phyloP scores from a whole-genome alignment of 1,140 invertebrate species.

The Drosophila tani region DNA sequence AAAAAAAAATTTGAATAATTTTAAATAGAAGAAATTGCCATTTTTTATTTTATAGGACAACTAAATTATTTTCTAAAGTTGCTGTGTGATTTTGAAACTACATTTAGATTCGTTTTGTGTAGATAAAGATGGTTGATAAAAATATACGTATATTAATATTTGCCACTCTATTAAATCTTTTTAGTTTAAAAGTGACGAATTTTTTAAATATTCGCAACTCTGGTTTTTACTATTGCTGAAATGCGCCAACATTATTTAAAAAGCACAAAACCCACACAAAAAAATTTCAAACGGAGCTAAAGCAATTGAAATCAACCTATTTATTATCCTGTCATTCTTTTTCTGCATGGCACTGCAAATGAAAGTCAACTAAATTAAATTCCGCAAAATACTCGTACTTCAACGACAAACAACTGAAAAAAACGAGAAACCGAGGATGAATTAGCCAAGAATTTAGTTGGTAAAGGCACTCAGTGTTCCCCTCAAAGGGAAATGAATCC shows the following conservation, averaged over 20 bases:
- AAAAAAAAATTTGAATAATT: no score
- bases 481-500: constrained; percentile 13
- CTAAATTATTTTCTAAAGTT: no score
- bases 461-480: neutral
- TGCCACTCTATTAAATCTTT: neutral
- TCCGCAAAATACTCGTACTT: constrained; percentile 40
- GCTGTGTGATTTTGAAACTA: no score
- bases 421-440: constrained; percentile 6
- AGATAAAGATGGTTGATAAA: no score
- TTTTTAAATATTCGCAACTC: no score
- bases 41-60: no score
- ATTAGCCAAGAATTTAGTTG: constrained; percentile 8
- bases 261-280: constrained; percentile 3
- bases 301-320: constrained; percentile 54
- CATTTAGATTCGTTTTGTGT: no score
- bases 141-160: no score
- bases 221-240: neutral
- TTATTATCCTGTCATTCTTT: constrained; percentile 45
- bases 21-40: no score
- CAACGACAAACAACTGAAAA: constrained; percentile 24
- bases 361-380: constrained; percentile 60
- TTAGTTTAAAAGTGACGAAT: no score
- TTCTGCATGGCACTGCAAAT: constrained; percentile 37
- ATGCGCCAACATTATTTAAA: constrained; percentile 30
- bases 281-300: constrained; percentile 6